phyloP scores from a whole-genome alignment of 2,113 vertebrate genomes.

The Brachyistius frenatus region DNA sequence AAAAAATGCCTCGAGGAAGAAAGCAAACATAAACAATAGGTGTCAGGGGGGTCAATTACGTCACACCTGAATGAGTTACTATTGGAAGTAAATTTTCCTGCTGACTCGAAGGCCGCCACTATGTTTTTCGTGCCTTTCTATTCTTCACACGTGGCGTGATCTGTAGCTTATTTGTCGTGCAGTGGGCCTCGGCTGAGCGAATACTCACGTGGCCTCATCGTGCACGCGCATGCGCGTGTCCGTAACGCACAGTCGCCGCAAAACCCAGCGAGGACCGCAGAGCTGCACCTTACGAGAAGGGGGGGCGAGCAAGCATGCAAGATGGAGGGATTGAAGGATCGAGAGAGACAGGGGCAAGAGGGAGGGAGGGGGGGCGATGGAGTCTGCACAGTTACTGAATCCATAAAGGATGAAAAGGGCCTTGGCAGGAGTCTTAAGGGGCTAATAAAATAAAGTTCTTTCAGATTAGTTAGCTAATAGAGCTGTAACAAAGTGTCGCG shows the following conservation, averaged over 20 bases:
- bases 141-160: slow-evolving; percentile 31
- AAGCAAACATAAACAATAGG: slow-evolving; percentile 19
- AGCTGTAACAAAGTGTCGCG: slow-evolving; percentile 77
- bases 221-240: background rate
- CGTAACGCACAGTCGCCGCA: slow-evolving; percentile 26
- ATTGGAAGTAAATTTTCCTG: slow-evolving; percentile 35
- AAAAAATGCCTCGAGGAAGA: background rate
- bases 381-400: slow-evolving; percentile 71
- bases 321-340: slow-evolving; percentile 76
- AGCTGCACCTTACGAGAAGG: slow-evolving; percentile 27
- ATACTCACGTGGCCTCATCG: too few species aligned
- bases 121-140: slow-evolving; percentile 31
- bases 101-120: slow-evolving; percentile 32
- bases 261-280: slow-evolving; percentile 22
- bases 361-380: slow-evolving; percentile 25
- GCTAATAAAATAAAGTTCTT: slow-evolving; percentile 84
- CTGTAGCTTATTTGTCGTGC: slow-evolving; percentile 23
- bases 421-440: slow-evolving; percentile 82
- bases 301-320: slow-evolving; percentile 54
- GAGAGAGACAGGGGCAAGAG: slow-evolving; percentile 66
- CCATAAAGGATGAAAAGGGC: slow-evolving; percentile 81
- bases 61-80: slow-evolving; percentile 36
- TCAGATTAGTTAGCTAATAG: slow-evolving; percentile 85
- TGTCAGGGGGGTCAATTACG: slow-evolving; percentile 32
- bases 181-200: slow-evolving; percentile 8